Percentiles rank a stretch among this genome's conserved stretches.
Evolutionary conservation across 2,888 invertebrate genomes (phyloP).

Genomic region (Ennomos erosarius): DNA sequence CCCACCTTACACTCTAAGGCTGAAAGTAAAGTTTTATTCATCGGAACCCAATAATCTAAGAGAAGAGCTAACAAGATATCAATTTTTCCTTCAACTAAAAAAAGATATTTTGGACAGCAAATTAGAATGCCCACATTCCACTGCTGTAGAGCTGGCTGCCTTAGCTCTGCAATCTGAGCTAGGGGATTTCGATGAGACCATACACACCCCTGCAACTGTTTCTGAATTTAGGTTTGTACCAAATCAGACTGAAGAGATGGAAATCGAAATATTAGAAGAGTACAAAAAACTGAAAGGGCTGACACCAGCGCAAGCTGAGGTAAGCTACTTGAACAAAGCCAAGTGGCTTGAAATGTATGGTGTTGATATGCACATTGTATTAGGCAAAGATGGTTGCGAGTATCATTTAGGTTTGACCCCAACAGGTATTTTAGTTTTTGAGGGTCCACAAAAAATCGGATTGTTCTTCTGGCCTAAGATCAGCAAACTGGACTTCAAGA

Average conservation of each 20-base stretch:
- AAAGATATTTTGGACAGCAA: slow-evolving; percentile 96
- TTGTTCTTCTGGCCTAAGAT: slow-evolving; percentile 99
- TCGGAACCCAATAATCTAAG: slow-evolving; percentile 98
- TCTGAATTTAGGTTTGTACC: slow-evolving; percentile 99
- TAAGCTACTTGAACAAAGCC: slow-evolving; percentile 96
- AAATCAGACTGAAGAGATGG: slow-evolving; percentile 98
- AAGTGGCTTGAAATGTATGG: slow-evolving; percentile 99
- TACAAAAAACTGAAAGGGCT: slow-evolving; percentile 94
- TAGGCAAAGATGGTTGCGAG: slow-evolving; percentile 98
- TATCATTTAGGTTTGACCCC: slow-evolving; percentile 99
- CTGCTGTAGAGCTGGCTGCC: slow-evolving; percentile 95
- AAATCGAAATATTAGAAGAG: slow-evolving; percentile 96
- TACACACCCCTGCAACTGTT: slow-evolving; percentile 98
- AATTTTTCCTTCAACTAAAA: slow-evolving; percentile 98
- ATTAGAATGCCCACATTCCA: slow-evolving; percentile 94
- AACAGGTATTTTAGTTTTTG: slow-evolving; percentile 99
- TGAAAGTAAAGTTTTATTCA: slow-evolving; percentile 99
- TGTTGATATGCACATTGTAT: slow-evolving; percentile 98
- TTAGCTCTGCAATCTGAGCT: slow-evolving; percentile 98
- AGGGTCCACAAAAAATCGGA: slow-evolving; percentile 98
- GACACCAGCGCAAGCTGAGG: slow-evolving; percentile 98
- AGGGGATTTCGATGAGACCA: slow-evolving; percentile 96
- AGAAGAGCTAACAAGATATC: slow-evolving; percentile 98
- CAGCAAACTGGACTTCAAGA: slow-evolving; percentile 98
- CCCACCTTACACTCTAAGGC: slow-evolving; percentile 97